Base-by-base conservation (phyloP, 35 echinoderm and acorn worm species). In the Strongylocentrotus purpuratus region DNA sequence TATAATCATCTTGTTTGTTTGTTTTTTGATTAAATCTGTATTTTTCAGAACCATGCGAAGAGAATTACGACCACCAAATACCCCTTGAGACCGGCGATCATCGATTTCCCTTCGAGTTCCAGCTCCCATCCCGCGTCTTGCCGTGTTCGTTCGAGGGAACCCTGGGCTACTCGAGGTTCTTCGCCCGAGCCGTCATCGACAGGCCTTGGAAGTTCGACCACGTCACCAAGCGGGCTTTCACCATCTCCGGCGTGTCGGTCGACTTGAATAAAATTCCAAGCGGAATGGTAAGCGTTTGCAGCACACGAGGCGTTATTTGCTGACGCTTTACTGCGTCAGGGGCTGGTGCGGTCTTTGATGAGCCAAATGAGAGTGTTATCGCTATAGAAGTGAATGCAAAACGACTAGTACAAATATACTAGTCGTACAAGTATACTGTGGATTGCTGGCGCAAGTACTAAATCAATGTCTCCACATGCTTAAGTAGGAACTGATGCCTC, bases 141-240 rank as follows among this genome's bases (percentile, higher is more conserved):
- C 97, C 98, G 18, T 99, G 98, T 48, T 97, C 97, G 2, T 99
- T 97, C 28, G 98, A 99, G 88, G 98, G 98, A 17, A 95, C 97
- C 11, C 90, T 99, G 46, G 98, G 98, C 0, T 95, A 97, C 85
- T 95, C 96, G 7, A 87, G 98, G 17, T 99, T 95, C 94, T 94
- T 96, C 4, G 90, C 96, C 11, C 86, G 97, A 14, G 98, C 98
- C 3, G 97, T 99, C 33, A 99, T 97, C 22, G 97, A 96, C 31
- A 87, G 98, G 33, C 98, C 98, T 14, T 99, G 98, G 98, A 99
- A 97, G 86, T 99, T 97, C 32, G 96, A 99, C 86, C 98, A 99
- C 46, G 96, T 97, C 17, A 97, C 98, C 15, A 99, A 99, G 94
- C 33, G 97, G 46, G 96, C 96, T 9, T 99, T 99, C 61, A 97